Percentiles rank a stretch among this genome's conserved stretches.
Evolutionary conservation across 2,888 invertebrate species (phyloP).

Genomic region (Pediacus dermestoides): DNA sequence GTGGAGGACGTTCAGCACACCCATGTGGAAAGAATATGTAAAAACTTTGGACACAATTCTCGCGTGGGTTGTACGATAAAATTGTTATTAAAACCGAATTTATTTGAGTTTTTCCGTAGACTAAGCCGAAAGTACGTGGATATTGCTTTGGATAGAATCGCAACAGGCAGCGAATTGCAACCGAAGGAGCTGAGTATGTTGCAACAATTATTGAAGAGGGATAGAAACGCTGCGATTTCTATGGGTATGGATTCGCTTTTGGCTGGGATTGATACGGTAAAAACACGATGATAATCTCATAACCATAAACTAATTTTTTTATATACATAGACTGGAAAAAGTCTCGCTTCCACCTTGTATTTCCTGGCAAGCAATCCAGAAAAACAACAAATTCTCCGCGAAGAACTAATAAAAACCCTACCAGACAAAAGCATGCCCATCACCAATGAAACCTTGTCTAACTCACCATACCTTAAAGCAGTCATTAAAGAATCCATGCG

Average conservation of each 20-base stretch:
- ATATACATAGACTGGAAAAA: conserved; percentile 48
- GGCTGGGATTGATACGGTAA: conserved; percentile 71
- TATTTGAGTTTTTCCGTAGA: too few species aligned
- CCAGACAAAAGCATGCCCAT: conserved; percentile 36
- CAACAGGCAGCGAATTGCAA: too few species aligned
- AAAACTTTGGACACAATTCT: conserved; percentile 46
- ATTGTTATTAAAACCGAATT: too few species aligned
- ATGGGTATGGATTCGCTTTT: conserved; percentile 69
- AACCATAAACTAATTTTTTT: conserved; percentile 1
- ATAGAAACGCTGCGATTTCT: conserved; percentile 59
- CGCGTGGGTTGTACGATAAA: too few species aligned
- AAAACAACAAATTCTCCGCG: conserved; percentile 45
- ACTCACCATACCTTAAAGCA: conserved; percentile 56
- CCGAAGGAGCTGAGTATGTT: conserved; percentile 64
- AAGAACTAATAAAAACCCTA: conserved; percentile 40
- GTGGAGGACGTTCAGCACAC: conserved; percentile 41
- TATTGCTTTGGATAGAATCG: too few species aligned
- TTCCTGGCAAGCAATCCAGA: conserved; percentile 46
- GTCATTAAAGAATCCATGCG: conserved; percentile 61
- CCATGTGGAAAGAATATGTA: conserved; percentile 39
- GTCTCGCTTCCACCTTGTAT: conserved; percentile 45
- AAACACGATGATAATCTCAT: conserved; percentile 56
- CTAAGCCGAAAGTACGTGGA: too few species aligned
- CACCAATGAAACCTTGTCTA: conserved; percentile 41
- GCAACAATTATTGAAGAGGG: conserved; percentile 60